Conservation (phyloP, 2,888 invertebrate genomes). For the Heliconius aoede region DNA sequence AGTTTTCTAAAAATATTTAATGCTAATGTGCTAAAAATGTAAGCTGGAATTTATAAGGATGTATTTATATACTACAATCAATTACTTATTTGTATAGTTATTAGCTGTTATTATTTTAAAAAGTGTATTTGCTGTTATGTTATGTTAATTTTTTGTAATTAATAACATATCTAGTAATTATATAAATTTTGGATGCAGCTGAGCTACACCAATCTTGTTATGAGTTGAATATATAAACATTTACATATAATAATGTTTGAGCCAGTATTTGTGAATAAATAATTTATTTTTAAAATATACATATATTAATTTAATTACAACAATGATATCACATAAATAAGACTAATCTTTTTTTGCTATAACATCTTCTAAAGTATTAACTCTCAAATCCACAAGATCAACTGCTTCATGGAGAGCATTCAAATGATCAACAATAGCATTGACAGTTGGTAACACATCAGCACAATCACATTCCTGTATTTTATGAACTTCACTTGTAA, state of each 20-base stretch:
- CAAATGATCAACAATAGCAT: conserved; percentile 82
- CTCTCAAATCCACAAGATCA: conserved; percentile 80
- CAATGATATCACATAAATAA: conserved; percentile 4
- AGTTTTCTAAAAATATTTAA: not conserved
- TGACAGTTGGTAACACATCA: conserved; percentile 76
- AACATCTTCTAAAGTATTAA: conserved; percentile 79
- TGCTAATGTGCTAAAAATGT: not conserved
- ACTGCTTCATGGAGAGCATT: conserved; percentile 83
- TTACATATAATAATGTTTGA: conserved; percentile 28
- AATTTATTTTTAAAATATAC: conserved; percentile 38
- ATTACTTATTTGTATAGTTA: not conserved
- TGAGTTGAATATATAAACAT: conserved; percentile 16
- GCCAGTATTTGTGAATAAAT: conserved; percentile 44
- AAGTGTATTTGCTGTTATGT: conserved; percentile 28
- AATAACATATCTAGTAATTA: conserved; percentile 18
- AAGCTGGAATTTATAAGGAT: conserved; percentile 12
- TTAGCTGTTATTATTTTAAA: conserved; percentile 8
- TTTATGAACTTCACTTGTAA: conserved; percentile 52
- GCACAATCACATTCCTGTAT: conserved; percentile 72
- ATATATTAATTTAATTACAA: conserved; percentile 30
- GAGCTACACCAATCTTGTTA: conserved; percentile 15
- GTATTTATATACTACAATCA: not conserved
- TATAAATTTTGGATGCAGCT: conserved; percentile 32
- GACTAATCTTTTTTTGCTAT: conserved; percentile 45
- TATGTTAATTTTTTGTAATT: not conserved